These are phyloP conservation scores for Bombus balteatus DNA, from an alignment of 1,140 invertebrate species.

Conservation along the genomic window DNA sequence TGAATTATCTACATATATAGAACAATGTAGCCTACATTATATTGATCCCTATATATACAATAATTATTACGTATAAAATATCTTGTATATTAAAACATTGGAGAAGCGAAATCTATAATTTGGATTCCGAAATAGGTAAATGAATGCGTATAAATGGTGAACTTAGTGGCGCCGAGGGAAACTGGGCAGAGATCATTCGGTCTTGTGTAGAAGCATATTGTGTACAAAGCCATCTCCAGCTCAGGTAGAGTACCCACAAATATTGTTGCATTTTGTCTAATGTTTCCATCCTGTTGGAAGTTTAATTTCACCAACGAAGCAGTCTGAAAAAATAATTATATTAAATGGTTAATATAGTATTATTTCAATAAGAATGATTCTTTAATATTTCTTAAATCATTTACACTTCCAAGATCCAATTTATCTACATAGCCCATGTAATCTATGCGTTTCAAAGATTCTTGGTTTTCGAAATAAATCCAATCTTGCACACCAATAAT, in stretches of 20 bases:
- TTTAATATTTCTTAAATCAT: neutral
- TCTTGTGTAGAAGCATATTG: constrained; percentile 90
- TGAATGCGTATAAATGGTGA: constrained; percentile 88
- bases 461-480: constrained; percentile 90
- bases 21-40: neutral
- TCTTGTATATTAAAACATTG: constrained; percentile 80
- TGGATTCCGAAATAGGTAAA: constrained; percentile 88
- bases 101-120: constrained; percentile 90
- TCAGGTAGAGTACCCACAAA: constrained; percentile 96
- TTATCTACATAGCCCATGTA: constrained; percentile 91
- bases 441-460: constrained; percentile 86
- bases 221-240: constrained; percentile 95
- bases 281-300: constrained; percentile 88
- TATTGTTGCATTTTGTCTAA: constrained; percentile 90
- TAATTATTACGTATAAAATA: neutral
- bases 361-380: neutral
- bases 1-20: neutral
- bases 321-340: constrained; percentile 80
- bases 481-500: constrained; percentile 93
- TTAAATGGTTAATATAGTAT: constrained; percentile 1
- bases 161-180: constrained; percentile 86
- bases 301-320: constrained; percentile 89
- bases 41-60: neutral
- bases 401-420: constrained; percentile 85
- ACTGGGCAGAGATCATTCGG: constrained; percentile 89